Percentiles rank a stretch among this genome's conserved stretches.
These are phyloP conservation scores for Palloptera scutellata DNA, from an alignment of 2,888 invertebrate genomes.

Conservation along the genomic window DNA sequence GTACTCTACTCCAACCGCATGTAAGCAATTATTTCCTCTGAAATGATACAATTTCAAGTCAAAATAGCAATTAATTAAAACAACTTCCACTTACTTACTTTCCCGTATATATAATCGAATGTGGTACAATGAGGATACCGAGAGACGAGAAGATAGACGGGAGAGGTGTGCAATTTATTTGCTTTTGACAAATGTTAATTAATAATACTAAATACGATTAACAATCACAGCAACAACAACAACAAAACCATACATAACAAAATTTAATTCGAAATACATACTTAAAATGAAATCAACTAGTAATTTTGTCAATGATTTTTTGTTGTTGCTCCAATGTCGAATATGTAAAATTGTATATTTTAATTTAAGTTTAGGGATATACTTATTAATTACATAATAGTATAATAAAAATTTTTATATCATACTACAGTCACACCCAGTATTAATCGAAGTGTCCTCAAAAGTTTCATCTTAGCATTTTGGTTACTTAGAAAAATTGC, in stretches of 20 bases:
- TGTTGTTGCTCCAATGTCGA: slow-evolving; percentile 8
- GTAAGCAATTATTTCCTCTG: not conserved
- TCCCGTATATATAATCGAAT: too few relatives aligned
- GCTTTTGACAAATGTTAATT: slow-evolving; percentile 33
- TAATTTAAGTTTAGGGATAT: too few relatives aligned
- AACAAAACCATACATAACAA: slow-evolving; percentile 6
- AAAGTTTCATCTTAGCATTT: too few relatives aligned
- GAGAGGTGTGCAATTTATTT: slow-evolving; percentile 30
- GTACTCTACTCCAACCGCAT: too few relatives aligned
- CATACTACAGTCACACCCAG: too few relatives aligned
- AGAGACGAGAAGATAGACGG: not conserved
- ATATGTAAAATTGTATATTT: too few relatives aligned
- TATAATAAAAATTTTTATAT: too few relatives aligned
- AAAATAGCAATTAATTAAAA: too few relatives aligned
- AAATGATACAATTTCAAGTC: not conserved
- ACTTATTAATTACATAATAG: too few relatives aligned
- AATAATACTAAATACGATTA: slow-evolving; percentile 21
- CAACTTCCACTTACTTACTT: not conserved
- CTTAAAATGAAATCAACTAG: slow-evolving; percentile 13
- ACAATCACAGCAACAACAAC: not conserved
- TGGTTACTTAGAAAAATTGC: too few relatives aligned
- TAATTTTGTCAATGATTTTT: slow-evolving; percentile 1
- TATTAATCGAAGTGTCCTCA: too few relatives aligned
- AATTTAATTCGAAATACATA: slow-evolving; percentile 17
- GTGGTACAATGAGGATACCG: too few relatives aligned